Evolutionary conservation across 2,888 invertebrate species (phyloP).

Genomic region (Calliopum simillimum): DNA sequence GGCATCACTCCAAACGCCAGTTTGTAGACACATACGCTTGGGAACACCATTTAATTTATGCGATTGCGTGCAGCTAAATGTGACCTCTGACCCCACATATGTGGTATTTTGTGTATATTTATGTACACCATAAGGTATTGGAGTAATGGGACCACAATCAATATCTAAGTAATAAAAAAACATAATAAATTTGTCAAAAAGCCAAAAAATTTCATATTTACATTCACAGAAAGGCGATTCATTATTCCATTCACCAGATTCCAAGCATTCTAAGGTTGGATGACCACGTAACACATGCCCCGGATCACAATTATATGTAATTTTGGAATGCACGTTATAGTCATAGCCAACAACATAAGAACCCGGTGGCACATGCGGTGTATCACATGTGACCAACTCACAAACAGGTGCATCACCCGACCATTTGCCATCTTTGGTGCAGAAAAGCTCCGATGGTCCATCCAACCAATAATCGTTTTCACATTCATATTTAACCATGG

Average conservation of each 20-base stretch:
- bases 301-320: conserved; percentile 88
- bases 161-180: conserved; percentile 63
- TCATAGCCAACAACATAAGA: conserved; percentile 91
- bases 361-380: conserved; percentile 87
- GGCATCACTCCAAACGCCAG: conserved; percentile 84
- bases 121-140: conserved; percentile 81
- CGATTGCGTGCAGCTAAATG: conserved; percentile 83
- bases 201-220: conserved; percentile 66
- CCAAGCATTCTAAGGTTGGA: conserved; percentile 76
- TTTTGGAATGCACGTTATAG: conserved; percentile 87
- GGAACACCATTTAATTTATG: conserved; percentile 83
- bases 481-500: conserved; percentile 83
- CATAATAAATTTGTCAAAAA: background rate
- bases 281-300: conserved; percentile 85
- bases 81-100: conserved; percentile 82
- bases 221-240: conserved; percentile 87
- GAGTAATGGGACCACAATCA: conserved; percentile 87
- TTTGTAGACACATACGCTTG: conserved; percentile 78
- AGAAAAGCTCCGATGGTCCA: conserved; percentile 76
- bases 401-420: conserved; percentile 87
- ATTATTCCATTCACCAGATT: conserved; percentile 86
- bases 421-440: conserved; percentile 89
- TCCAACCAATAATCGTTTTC: conserved; percentile 86
- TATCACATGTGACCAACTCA: conserved; percentile 86
- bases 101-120: conserved; percentile 84